A percentile compares a stretch with the other conserved stretches of the same genome.
Conservation (phyloP, 2,113 vertebrate genomes). For the Aepyceros melampus region DNA sequence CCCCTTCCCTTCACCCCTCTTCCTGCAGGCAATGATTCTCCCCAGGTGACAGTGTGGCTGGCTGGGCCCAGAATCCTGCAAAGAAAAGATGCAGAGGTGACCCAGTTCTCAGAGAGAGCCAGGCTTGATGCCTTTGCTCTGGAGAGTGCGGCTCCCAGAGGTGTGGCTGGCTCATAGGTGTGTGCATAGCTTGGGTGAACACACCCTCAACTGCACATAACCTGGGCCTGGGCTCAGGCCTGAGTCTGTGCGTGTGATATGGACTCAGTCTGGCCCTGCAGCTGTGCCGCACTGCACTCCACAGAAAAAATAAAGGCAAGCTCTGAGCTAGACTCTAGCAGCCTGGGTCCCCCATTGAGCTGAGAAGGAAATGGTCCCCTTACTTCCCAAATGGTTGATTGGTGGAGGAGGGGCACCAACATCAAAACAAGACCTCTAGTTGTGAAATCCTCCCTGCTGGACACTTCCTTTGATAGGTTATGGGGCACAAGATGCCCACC, state of each 20-base stretch:
- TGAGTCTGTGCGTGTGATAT: neutral
- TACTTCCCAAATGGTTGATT: neutral
- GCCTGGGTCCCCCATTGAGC: neutral
- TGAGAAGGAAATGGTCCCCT: neutral
- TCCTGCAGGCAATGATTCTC: conserved; percentile 12
- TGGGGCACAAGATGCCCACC: neutral
- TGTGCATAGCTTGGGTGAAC: neutral
- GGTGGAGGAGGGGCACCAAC: neutral
- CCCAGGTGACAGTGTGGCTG: neutral
- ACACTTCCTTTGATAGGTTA: conserved; percentile 2
- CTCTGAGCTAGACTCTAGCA: neutral
- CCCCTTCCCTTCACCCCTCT: neutral
- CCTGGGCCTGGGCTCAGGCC: neutral
- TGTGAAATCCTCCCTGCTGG: conserved; percentile 43
- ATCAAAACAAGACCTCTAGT: conserved; percentile 30
- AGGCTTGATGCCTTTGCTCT: neutral
- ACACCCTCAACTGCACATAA: neutral
- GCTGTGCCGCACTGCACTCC: neutral
- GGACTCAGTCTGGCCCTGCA: neutral
- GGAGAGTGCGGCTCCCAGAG: neutral
- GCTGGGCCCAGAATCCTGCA: conserved; percentile 41
- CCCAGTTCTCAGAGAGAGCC: conserved; percentile 61
- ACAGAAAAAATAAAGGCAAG: neutral
- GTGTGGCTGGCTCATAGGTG: conserved; percentile 3
- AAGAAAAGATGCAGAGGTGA: conserved; percentile 52